Evolutionary conservation across 2,797 vertebrate species (phyloP).

Genomic region (Malacoctenus gilli): DNA sequence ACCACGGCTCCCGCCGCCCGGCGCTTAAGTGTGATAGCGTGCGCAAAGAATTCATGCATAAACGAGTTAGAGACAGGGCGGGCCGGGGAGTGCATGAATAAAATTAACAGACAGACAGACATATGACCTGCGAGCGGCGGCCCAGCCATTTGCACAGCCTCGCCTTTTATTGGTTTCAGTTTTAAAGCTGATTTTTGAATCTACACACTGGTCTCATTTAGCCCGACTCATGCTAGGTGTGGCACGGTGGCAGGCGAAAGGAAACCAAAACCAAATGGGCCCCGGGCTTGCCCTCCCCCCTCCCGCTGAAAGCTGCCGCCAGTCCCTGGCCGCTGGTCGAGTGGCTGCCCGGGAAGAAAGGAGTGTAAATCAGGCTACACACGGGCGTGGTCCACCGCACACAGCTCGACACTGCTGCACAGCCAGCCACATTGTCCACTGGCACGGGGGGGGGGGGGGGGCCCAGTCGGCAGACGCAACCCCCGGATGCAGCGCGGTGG

Average conservation of each 20-base stretch:
- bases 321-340: constrained; percentile 69
- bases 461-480: constrained; percentile 57
- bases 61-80: constrained; percentile 62
- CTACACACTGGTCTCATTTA: constrained; percentile 82
- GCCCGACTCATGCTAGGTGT: constrained; percentile 80
- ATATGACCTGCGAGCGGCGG: constrained; percentile 64
- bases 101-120: constrained; percentile 72
- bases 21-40: constrained; percentile 57
- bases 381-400: constrained; percentile 71
- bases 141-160: constrained; percentile 55
- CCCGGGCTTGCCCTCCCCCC: constrained; percentile 68
- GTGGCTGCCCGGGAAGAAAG: constrained; percentile 68
- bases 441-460: constrained; percentile 61
- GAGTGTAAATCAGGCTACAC: constrained; percentile 75
- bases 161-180: constrained; percentile 73
- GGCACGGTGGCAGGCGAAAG: constrained; percentile 76
- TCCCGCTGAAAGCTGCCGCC: constrained; percentile 62
- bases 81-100: constrained; percentile 53
- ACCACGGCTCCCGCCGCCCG: constrained; percentile 43
- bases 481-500: constrained; percentile 38
- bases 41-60: constrained; percentile 60
- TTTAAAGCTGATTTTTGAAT: constrained; percentile 60
- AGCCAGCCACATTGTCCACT: constrained; percentile 59
- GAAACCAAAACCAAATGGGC: constrained; percentile 82
- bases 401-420: constrained; percentile 56